Evolutionary conservation across 2,888 invertebrate species (phyloP).

Genomic region (Lypha dubia): DNA sequence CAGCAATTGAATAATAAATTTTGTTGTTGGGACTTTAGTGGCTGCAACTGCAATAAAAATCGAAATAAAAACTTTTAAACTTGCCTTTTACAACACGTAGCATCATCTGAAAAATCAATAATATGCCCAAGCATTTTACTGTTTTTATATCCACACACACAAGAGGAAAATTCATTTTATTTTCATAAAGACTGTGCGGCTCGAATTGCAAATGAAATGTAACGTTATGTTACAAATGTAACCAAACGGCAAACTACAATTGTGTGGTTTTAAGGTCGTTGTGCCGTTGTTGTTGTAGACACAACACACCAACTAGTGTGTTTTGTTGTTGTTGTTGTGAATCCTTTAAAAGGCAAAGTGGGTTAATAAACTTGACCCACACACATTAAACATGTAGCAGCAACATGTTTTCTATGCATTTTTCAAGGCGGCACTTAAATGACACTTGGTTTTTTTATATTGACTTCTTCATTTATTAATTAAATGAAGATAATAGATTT

Average conservation of each 20-base stretch:
- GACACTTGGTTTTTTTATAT: conserved; percentile 29
- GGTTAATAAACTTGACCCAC: conserved; percentile 72
- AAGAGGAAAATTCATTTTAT: conserved; percentile 64
- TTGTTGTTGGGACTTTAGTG: background rate
- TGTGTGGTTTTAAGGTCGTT: conserved; percentile 69
- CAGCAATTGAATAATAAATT: background rate
- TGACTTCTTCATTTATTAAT: background rate
- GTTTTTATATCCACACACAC: conserved; percentile 51
- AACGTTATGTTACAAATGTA: conserved; percentile 40
- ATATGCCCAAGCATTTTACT: conserved; percentile 42
- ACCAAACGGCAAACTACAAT: conserved; percentile 44
- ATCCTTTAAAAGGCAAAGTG: conserved; percentile 70
- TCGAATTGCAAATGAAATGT: conserved; percentile 31
- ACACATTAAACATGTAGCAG: conserved; percentile 42
- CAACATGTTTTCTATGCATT: conserved; percentile 43
- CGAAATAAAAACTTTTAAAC: conserved; percentile 38
- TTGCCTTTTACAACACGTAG: conserved; percentile 61
- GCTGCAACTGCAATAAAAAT: background rate
- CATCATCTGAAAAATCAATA: conserved; percentile 57
- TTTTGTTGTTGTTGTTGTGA: conserved; percentile 16
- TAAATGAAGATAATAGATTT: background rate
- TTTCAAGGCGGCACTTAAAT: conserved; percentile 43
- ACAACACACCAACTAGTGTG: conserved; percentile 24
- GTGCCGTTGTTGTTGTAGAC: conserved; percentile 20
- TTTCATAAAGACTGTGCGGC: conserved; percentile 11